These are phyloP conservation scores for Falco novaeseelandiae DNA, from an alignment of 2,797 vertebrate species.

Conservation along the genomic window DNA sequence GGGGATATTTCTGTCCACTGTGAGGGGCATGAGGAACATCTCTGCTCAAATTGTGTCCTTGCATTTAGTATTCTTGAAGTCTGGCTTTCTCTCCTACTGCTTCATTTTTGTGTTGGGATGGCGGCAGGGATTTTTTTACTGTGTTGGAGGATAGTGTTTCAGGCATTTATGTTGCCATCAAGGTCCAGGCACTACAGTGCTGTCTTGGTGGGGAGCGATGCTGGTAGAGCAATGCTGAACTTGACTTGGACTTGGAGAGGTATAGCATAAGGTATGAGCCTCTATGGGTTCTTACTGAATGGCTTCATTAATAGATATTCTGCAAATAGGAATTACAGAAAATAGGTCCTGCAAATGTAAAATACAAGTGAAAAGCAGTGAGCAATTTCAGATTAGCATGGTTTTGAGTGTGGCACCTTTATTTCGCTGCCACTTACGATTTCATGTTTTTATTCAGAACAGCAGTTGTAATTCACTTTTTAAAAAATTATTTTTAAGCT, in stretches of 20 bases:
- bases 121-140: neutral
- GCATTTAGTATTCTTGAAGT: neutral
- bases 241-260: neutral
- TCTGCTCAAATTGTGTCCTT: neutral
- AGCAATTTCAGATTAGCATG: neutral
- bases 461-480: neutral
- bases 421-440: neutral
- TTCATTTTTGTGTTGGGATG: neutral
- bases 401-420: neutral
- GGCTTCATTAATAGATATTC: neutral
- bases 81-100: neutral
- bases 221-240: neutral
- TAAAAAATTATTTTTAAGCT: neutral
- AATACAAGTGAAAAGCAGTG: neutral
- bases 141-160: neutral
- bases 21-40: neutral
- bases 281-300: neutral
- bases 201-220: neutral
- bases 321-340: neutral
- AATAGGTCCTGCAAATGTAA: neutral
- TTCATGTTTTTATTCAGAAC: neutral
- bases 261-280: neutral
- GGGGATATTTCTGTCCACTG: conserved; percentile 51
- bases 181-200: neutral
- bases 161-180: neutral